These are phyloP conservation scores for Pollicipes pollicipes DNA, from an alignment of 1,140 invertebrate genomes.

Conservation along the genomic window DNA sequence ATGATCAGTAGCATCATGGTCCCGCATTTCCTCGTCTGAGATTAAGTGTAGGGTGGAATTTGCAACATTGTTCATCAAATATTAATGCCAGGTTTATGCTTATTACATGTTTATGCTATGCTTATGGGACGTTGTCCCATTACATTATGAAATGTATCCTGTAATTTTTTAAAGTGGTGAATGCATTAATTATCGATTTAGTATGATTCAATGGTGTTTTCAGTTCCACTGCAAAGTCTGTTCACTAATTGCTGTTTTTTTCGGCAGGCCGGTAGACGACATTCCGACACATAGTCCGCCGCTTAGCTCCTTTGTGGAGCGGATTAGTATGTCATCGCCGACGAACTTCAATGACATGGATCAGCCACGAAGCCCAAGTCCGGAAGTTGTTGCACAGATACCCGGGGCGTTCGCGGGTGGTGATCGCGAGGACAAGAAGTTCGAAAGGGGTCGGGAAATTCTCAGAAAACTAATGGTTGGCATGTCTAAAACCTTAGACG, in stretches of 20 bases:
- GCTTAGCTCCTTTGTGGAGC: background rate
- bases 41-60: too few relatives aligned
- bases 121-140: too few relatives aligned
- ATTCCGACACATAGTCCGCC: background rate
- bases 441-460: background rate
- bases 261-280: background rate
- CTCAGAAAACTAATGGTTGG: background rate
- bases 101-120: too few relatives aligned
- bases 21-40: too few relatives aligned
- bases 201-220: background rate
- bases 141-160: too few relatives aligned
- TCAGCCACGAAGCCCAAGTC: constrained; percentile 1
- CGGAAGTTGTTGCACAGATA: background rate
- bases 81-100: too few relatives aligned
- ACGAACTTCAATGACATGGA: background rate
- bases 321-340: background rate
- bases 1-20: too few relatives aligned
- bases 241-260: too few relatives aligned
- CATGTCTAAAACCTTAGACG: background rate
- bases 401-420: background rate
- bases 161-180: too few relatives aligned
- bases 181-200: too few relatives aligned
- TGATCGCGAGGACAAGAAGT: background rate
- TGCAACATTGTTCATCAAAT: too few relatives aligned
- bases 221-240: too few relatives aligned